These are phyloP conservation scores for Pseudochaenichthys georgianus DNA, from an alignment of 2,797 vertebrate species.

Conservation along the genomic window DNA sequence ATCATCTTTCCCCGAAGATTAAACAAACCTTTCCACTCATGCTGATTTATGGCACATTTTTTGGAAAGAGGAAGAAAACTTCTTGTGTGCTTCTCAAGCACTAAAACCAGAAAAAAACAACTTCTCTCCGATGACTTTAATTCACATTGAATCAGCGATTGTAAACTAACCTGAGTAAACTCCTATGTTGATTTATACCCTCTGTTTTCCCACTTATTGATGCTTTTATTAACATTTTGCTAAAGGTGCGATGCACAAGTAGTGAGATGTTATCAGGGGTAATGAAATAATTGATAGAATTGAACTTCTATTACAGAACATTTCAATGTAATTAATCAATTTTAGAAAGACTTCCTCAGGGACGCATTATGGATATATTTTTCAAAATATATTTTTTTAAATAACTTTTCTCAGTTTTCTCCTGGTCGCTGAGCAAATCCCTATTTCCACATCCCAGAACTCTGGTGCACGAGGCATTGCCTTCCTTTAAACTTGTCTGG, in stretches of 20 bases:
- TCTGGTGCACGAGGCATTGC: conserved; percentile 19
- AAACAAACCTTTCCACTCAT: conserved; percentile 56
- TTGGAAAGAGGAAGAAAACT: conserved; percentile 26
- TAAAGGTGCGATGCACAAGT: too few species aligned
- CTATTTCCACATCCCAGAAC: conserved; percentile 3
- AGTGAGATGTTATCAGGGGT: too few species aligned
- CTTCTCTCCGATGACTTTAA: conserved; percentile 17
- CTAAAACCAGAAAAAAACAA: conserved; percentile 17
- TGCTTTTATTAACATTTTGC: background rate
- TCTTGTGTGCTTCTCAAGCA: conserved; percentile 30
- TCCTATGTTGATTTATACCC: conserved; percentile 8
- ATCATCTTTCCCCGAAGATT: conserved; percentile 57
- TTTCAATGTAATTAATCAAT: too few species aligned
- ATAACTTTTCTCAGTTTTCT: conserved; percentile 13
- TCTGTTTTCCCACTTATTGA: too few species aligned
- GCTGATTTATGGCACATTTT: conserved; percentile 47
- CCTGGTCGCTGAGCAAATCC: background rate
- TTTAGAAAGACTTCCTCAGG: background rate
- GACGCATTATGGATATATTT: conserved; percentile 1
- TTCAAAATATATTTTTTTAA: background rate
- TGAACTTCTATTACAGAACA: too few species aligned
- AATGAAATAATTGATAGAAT: too few species aligned
- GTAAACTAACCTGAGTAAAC: background rate
- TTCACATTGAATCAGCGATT: conserved; percentile 26
- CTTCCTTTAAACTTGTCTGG: conserved; percentile 31